A percentile compares a stretch with the other conserved stretches of the same genome.
These are phyloP conservation scores for Melanotaenia maccullochi DNA, from an alignment of 2,797 vertebrate genomes.

Conservation along the genomic window DNA sequence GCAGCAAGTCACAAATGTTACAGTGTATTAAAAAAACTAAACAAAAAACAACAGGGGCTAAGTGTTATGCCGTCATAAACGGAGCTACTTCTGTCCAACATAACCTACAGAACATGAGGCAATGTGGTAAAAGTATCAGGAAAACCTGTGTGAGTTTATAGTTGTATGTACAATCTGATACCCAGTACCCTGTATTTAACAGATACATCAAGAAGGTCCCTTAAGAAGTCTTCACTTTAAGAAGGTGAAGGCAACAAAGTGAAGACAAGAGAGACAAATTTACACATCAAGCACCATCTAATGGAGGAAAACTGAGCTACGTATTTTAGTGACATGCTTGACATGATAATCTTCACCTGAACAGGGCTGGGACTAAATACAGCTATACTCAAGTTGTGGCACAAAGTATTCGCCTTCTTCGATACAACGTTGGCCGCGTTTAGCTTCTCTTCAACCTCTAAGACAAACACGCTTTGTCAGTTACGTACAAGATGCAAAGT, in stretches of 20 bases:
- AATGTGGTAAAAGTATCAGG: slow-evolving; percentile 59
- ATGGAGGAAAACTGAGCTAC: slow-evolving; percentile 23
- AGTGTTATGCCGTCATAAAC: slow-evolving; percentile 55
- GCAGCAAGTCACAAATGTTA: slow-evolving; percentile 71
- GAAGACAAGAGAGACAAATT: slow-evolving; percentile 62
- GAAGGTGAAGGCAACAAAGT: slow-evolving; percentile 63
- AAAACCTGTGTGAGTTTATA: slow-evolving; percentile 44
- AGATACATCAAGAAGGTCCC: slow-evolving; percentile 64
- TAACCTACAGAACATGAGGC: slow-evolving; percentile 58
- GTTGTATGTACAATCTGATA: slow-evolving; percentile 63
- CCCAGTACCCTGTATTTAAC: slow-evolving; percentile 74
- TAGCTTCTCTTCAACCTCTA: slow-evolving; percentile 10
- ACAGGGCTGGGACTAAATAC: slow-evolving; percentile 54
- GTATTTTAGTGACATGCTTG: slow-evolving; percentile 53
- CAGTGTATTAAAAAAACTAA: slow-evolving; percentile 64
- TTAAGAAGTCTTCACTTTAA: slow-evolving; percentile 60
- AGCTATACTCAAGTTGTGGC: slow-evolving; percentile 44
- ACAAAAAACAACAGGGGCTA: slow-evolving; percentile 47
- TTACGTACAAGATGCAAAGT: slow-evolving; percentile 55
- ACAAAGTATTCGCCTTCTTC: slow-evolving; percentile 24
- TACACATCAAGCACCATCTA: slow-evolving; percentile 55
- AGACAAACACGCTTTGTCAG: slow-evolving; percentile 26
- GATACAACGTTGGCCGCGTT: slow-evolving; percentile 21
- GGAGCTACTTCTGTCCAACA: slow-evolving; percentile 53
- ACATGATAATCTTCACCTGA: slow-evolving; percentile 64